Evolutionary conservation across 1,140 invertebrate genomes (phyloP), one percentile per base, ranked within the genome.

Genomic region (Lucilia cuprina): DNA sequence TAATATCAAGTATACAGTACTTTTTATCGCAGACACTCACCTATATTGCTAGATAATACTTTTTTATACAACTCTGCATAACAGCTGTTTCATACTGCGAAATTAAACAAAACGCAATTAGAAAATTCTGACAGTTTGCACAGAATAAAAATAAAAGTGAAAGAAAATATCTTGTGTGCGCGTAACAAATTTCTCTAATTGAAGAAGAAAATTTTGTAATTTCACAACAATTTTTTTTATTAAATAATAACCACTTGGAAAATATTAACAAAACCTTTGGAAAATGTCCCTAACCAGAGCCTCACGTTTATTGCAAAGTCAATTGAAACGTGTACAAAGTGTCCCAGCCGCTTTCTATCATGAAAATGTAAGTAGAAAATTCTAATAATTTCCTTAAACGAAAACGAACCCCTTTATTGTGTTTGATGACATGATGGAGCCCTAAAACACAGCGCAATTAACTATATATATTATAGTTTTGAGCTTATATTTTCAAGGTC

Each of bases 301-400:
- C 30, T 83, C 87, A 30, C 84, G 86, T 41, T 74, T 90, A 35
- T 83, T 90, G 49, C 34, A 84, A 21, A 60, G 85, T 9, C 87
- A 88, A 83, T 60, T 90, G 49, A 88, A 85, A 83, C 87, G 89
- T 14, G 87, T 89, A 34, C 88, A 91, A 75, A 91, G 89, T 82
- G 88, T 91, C 49, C 90, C 90, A 82, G 85, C 86, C 13, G 87
- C 88, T 5, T 82, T 91, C 1, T 91, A 91, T 83, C 90, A 91
- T 83, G 89, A 91, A 85, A 91, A 91, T 86, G 90, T 91, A 86
- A 89, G 89, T 88, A 80, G 8, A 30, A 30, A 70, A 3, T 21
- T n/a, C 19, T 21, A 70, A 21, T 5, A 2, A 10, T 5, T 10
- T 21, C 65, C 7, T 21, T 70, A 70, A 60, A 60, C 55, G 55